phyloP scores from a whole-genome alignment of 2,113 vertebrate genomes.

The Psammodynastes pulverulentus region DNA sequence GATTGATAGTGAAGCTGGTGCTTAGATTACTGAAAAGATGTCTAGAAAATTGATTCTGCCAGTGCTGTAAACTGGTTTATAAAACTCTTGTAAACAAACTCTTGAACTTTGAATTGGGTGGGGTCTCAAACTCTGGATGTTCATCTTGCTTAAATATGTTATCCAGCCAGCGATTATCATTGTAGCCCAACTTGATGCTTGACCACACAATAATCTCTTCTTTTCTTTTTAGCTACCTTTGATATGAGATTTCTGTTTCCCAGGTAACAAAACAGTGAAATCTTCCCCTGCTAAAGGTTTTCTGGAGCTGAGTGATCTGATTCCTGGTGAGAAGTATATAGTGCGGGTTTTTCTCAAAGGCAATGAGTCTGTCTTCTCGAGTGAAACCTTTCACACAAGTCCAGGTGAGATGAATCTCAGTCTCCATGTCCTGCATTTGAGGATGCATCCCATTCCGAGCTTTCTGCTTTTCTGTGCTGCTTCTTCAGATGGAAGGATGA shows the following conservation, averaged over 20 bases:
- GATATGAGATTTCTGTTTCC: constrained; percentile 77
- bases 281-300: constrained; percentile 78
- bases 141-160: background rate
- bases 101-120: background rate
- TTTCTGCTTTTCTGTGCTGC: constrained; percentile 20
- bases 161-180: background rate
- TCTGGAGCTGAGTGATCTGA: constrained; percentile 86
- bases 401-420: constrained; percentile 87
- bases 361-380: constrained; percentile 83
- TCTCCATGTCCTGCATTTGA: constrained; percentile 40
- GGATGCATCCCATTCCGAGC: constrained; percentile 50
- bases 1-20: background rate
- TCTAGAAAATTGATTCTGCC: background rate
- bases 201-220: background rate
- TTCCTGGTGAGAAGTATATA: constrained; percentile 86
- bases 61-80: background rate
- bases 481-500: constrained; percentile 22
- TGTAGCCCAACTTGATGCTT: background rate
- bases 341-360: constrained; percentile 92
- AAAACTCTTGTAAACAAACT: background rate
- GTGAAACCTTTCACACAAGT: constrained; percentile 91
- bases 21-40: background rate
- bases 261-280: constrained; percentile 89
- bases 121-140: background rate
- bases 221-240: constrained; percentile 52